These are phyloP conservation scores for Rutilus rutilus DNA, from an alignment of 2,113 vertebrate species.

Conservation along the genomic window DNA sequence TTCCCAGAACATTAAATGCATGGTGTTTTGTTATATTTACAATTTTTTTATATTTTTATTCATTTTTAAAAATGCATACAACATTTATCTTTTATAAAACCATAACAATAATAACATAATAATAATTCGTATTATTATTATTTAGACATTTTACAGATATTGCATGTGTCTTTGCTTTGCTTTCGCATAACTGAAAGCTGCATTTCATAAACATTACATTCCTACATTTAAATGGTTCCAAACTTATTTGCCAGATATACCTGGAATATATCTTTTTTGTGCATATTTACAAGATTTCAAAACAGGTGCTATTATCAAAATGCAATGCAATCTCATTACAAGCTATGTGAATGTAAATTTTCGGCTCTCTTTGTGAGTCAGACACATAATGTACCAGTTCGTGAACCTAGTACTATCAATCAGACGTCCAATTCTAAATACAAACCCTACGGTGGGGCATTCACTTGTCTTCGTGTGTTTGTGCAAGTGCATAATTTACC, in stretches of 20 bases:
- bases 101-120: too few relatives aligned
- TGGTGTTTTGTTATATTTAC: neutral
- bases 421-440: slow-evolving; percentile 66
- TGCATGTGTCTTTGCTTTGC: neutral
- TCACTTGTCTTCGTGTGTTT: slow-evolving; percentile 76
- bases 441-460: slow-evolving; percentile 65
- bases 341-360: slow-evolving; percentile 70
- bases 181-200: neutral
- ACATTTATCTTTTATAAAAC: neutral
- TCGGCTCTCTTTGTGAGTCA: slow-evolving; percentile 58
- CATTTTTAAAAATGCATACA: neutral
- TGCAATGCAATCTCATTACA: slow-evolving; percentile 69
- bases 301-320: slow-evolving; percentile 69
- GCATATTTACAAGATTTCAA: slow-evolving; percentile 33
- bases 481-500: slow-evolving; percentile 79
- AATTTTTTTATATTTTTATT: neutral
- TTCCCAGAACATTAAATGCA: neutral
- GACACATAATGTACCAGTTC: slow-evolving; percentile 58
- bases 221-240: neutral
- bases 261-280: neutral
- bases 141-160: too few relatives aligned
- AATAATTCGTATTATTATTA: too few relatives aligned
- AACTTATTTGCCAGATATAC: neutral
- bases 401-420: slow-evolving; percentile 76
- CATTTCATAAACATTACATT: neutral